phyloP scores from a whole-genome alignment of 2,113 vertebrate species.

The Paraplagusia blochii region DNA sequence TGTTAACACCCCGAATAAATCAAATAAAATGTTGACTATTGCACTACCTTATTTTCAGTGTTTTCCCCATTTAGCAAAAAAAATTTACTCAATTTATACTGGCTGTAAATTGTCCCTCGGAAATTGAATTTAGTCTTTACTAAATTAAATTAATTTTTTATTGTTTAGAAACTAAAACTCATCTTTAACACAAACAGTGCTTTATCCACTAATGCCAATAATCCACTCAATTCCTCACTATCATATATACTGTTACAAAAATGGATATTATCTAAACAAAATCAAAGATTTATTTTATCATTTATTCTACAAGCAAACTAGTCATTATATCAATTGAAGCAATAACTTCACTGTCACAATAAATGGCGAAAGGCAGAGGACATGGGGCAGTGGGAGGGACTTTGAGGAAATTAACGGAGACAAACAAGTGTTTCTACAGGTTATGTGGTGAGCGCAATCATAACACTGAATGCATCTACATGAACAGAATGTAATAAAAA shows the following conservation, averaged over 20 bases:
- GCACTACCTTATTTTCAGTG: neutral
- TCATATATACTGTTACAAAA: no score
- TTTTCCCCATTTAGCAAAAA: no score
- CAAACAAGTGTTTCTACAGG: conserved; percentile 58
- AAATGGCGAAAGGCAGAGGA: conserved; percentile 60
- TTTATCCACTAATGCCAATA: conserved; percentile 53
- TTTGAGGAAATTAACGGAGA: conserved; percentile 61
- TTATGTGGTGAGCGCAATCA: conserved; percentile 56
- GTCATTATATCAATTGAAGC: conserved; percentile 40
- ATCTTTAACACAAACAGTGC: conserved; percentile 47
- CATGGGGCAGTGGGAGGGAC: conserved; percentile 38
- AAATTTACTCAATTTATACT: no score
- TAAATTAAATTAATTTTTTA: neutral
- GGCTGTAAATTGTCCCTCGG: no score
- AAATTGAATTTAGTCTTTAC: neutral
- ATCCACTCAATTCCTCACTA: no score
- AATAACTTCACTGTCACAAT: conserved; percentile 55
- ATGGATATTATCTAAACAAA: no score
- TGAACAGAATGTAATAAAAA: conserved; percentile 51
- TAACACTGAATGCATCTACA: conserved; percentile 63
- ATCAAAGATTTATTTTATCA: conserved; percentile 34
- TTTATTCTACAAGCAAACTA: conserved; percentile 48
- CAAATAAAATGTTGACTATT: conserved; percentile 2
- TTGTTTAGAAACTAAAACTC: conserved; percentile 5
- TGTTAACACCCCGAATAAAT: conserved; percentile 14